These are phyloP conservation scores for Scylla paramamosain DNA, from an alignment of 1,140 invertebrate genomes.

Conservation along the genomic window DNA sequence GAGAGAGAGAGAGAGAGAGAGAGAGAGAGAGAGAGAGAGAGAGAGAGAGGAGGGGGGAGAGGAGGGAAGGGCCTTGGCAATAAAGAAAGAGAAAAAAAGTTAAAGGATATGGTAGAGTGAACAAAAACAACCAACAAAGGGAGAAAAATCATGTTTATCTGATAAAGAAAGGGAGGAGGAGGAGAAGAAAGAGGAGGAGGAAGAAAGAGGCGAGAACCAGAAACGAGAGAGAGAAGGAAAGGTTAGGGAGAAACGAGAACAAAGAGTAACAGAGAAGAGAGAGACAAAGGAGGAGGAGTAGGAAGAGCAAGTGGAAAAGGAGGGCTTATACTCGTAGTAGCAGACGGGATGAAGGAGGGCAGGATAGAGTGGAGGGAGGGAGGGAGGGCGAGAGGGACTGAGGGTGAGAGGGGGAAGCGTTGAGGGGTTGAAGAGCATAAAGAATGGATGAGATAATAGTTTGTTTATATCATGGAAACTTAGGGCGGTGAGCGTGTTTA, in stretches of 20 bases:
- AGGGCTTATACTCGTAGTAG: too few relatives aligned
- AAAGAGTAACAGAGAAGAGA: neutral
- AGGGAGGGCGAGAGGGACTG: neutral
- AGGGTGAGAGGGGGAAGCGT: neutral
- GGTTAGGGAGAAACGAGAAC: neutral
- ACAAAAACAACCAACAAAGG: too few relatives aligned
- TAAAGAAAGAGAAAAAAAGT: too few relatives aligned
- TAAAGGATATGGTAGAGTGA: too few relatives aligned
- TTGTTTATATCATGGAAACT: slow-evolving; percentile 38
- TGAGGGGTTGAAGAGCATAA: slow-evolving; percentile 31
- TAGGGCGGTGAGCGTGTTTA: neutral
- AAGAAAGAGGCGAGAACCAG: neutral
- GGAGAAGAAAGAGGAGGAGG: neutral
- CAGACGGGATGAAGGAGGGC: neutral
- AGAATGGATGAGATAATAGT: slow-evolving; percentile 39
- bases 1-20: neutral
- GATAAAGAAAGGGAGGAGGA: neutral
- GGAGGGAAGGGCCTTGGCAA: neutral
- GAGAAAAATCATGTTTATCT: too few relatives aligned
- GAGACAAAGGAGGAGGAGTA: neutral
- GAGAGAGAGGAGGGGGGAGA: neutral
- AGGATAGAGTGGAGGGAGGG: neutral
- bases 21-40: neutral
- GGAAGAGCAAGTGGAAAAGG: neutral
- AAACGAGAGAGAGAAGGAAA: neutral